phyloP scores from a whole-genome alignment of 1,140 invertebrate genomes.

The Dryas iulia region DNA sequence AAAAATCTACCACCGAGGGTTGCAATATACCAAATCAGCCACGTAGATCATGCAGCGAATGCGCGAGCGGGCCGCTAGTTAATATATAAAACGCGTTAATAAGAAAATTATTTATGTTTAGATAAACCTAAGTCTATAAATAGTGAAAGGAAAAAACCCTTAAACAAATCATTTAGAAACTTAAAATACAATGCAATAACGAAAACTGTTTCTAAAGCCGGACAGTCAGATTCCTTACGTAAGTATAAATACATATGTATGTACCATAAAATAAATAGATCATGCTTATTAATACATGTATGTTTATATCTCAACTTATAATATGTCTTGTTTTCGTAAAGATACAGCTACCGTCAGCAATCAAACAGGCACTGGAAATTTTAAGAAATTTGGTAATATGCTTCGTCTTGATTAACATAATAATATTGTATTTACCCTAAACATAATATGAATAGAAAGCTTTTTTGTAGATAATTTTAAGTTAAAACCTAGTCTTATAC shows the following conservation, averaged over 20 bases:
- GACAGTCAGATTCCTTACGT: neutral
- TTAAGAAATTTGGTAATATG: neutral
- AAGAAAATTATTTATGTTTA: neutral
- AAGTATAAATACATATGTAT: neutral
- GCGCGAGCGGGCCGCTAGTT: too few species aligned
- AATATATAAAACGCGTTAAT: neutral
- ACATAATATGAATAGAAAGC: neutral
- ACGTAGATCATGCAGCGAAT: too few species aligned
- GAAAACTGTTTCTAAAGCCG: neutral
- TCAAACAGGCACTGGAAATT: neutral
- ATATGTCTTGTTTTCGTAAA: neutral
- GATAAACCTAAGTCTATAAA: slow-evolving; percentile 14
- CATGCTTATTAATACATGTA: too few species aligned
- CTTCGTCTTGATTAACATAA: neutral
- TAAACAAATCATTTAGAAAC: slow-evolving; percentile 9
- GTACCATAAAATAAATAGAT: too few species aligned
- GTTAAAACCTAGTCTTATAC: slow-evolving; percentile 43
- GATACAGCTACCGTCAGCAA: neutral
- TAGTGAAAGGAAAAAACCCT: slow-evolving; percentile 2
- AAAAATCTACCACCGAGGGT: too few species aligned
- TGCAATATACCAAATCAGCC: too few species aligned
- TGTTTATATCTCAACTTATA: too few species aligned
- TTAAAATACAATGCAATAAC: neutral
- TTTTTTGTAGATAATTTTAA: neutral
- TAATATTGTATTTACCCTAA: neutral